These are phyloP conservation scores for Aurelia sp. DNA, from an alignment of 30 jellyfish, hydroid and myxozoan genomes.

Conservation along the genomic window DNA sequence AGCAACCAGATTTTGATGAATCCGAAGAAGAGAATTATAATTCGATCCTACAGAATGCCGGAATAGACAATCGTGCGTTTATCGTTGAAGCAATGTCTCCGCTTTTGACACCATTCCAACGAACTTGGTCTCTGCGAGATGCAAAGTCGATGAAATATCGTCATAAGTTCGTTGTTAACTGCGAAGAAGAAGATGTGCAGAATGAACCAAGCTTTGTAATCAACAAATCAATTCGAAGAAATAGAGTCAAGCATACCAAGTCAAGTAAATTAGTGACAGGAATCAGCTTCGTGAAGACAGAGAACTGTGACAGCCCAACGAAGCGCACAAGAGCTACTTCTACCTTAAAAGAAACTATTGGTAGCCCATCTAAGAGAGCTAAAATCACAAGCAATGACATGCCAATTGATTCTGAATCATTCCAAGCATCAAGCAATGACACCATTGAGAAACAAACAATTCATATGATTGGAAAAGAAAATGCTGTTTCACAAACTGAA, in stretches of 20 bases:
- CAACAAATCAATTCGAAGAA: conserved; percentile 59
- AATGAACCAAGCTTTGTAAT: conserved; percentile 58
- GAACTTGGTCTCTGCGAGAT: conserved; percentile 56
- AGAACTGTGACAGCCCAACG: conserved; percentile 40
- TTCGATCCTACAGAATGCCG: conserved; percentile 70
- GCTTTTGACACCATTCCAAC: conserved; percentile 16
- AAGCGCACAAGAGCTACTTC: conserved; percentile 10
- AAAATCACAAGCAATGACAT: neutral
- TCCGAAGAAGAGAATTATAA: conserved; percentile 50
- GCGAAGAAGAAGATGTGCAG: conserved; percentile 53
- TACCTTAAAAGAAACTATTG: conserved; percentile 23
- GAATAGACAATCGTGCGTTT: conserved; percentile 67
- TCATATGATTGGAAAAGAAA: conserved; percentile 4
- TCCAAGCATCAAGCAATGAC: neutral
- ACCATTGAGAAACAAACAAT: neutral
- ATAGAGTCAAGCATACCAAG: conserved; percentile 37
- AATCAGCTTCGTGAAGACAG: conserved; percentile 47
- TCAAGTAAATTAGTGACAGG: conserved; percentile 56
- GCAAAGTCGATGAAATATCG: conserved; percentile 51
- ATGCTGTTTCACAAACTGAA: neutral
- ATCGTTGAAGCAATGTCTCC: conserved; percentile 61
- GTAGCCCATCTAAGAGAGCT: conserved; percentile 2
- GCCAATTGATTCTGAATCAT: neutral
- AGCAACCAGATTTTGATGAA: conserved; percentile 39
- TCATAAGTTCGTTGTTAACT: conserved; percentile 52